Evolutionary conservation across 2,888 invertebrate species (phyloP), one percentile per base, ranked within the genome.

Genomic region (Blastobasis lacticolella): DNA sequence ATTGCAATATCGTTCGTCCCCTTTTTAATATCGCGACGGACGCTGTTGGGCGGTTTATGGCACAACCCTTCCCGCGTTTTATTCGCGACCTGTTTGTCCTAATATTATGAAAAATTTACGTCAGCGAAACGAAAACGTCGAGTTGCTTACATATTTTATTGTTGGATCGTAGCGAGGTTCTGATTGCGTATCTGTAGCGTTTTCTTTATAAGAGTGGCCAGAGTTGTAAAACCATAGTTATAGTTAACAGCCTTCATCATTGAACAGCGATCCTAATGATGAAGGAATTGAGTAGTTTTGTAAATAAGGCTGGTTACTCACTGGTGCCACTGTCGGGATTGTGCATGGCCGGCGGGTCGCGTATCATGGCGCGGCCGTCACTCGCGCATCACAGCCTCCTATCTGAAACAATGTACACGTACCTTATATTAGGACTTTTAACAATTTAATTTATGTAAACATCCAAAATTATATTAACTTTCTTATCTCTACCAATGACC

Each of bases 1-100:
- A 87, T 87, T 85, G 87, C 87, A 88, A 88, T 87, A 86, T 82
- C 87, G 82, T 81, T 80, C 79, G 86, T 82, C 87, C 87, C 87
- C 81, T 87, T 87, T 88, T 88, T 88, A 88, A 88, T 88, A 88
- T 88, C 81, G 79, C 85, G 80, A 78, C 84, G 86, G 87, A 81
- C 83, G 81, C 78, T 74, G 74, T 78, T 73, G 83, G 81, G 71
- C 85, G 86, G 83, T 88, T 88, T 88, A 87, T 85, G 81, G 78
- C 87, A 73, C 82, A 87, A 87, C 87, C 87, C 87, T 87, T 88
- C 77, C 85, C 79, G 77, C 75, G 81, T 87, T 88, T 88, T 87
- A 87, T 87, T 85, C 82, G 78, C 82, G 83, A 80, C 81, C 86
- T 87, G 88, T 87, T 87, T 88, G 86, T 85, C 81, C 85, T 85